These are phyloP conservation scores for Drosophila rhopaloa DNA, from an alignment of 1,140 invertebrate genomes.

Conservation along the genomic window DNA sequence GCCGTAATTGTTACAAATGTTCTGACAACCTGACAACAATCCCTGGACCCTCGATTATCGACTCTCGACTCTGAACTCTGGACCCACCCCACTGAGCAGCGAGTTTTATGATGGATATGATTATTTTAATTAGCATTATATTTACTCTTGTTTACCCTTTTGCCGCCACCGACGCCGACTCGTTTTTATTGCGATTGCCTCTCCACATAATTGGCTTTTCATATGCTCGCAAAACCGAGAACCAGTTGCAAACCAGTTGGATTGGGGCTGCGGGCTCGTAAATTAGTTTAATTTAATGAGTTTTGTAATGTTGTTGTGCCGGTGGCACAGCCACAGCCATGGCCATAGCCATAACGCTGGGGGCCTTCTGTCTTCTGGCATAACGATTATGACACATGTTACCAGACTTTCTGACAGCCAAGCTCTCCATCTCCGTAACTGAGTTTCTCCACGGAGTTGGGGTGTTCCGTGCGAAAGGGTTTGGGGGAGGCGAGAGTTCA, in stretches of 20 bases:
- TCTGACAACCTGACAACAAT: constrained; percentile 30
- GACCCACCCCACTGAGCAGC: neutral
- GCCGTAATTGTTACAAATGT: constrained; percentile 76
- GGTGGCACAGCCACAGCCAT: neutral
- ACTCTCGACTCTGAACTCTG: neutral
- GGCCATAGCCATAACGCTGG: neutral
- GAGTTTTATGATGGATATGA: constrained; percentile 79
- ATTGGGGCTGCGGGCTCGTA: constrained; percentile 26
- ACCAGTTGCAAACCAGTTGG: neutral
- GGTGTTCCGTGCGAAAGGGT: neutral
- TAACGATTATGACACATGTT: constrained; percentile 81
- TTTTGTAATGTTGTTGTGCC: constrained; percentile 51
- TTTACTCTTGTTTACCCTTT: constrained; percentile 68
- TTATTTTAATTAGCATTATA: constrained; percentile 84
- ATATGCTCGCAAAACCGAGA: constrained; percentile 69
- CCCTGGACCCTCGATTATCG: neutral
- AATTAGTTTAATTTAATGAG: constrained; percentile 82
- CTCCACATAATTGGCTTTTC: constrained; percentile 74
- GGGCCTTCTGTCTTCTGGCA: constrained; percentile 39
- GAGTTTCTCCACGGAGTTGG: neutral
- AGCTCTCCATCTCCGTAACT: neutral
- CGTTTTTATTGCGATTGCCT: constrained; percentile 50
- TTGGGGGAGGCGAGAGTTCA: neutral
- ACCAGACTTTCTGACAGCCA: constrained; percentile 48
- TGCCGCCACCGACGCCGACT: neutral